These are phyloP conservation scores for Pterocles orientalis DNA, from an alignment of 2,113 vertebrate species.

Conservation along the genomic window DNA sequence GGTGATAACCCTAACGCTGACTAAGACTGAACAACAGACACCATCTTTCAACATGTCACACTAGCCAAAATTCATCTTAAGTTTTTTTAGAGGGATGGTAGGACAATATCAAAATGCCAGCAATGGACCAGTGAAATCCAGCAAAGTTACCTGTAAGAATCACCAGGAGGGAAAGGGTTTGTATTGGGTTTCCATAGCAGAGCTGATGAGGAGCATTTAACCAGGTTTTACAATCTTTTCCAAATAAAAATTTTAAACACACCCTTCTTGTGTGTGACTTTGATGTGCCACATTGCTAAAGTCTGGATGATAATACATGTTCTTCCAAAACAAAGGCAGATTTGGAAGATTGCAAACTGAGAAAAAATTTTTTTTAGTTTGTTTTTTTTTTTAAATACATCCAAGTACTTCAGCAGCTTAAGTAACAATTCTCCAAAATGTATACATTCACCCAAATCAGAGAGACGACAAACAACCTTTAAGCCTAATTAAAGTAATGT, in stretches of 20 bases:
- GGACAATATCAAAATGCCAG: background rate
- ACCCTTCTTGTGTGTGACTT: background rate
- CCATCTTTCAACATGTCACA: rapidly evolving
- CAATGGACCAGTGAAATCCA: background rate
- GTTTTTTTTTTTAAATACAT: too few species aligned
- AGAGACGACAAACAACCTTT: background rate
- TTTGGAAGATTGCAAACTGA: background rate
- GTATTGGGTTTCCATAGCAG: background rate
- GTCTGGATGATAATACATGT: rapidly evolving
- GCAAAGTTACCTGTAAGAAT: background rate
- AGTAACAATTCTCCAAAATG: background rate
- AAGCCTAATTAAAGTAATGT: background rate
- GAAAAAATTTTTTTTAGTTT: too few species aligned
- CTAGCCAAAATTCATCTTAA: background rate
- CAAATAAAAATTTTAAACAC: background rate
- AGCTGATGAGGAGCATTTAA: background rate
- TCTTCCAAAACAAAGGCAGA: background rate
- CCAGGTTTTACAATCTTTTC: background rate
- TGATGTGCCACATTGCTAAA: background rate
- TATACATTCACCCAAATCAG: background rate
- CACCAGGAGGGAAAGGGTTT: background rate
- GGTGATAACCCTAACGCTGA: background rate
- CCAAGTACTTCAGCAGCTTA: background rate
- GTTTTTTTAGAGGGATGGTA: background rate
- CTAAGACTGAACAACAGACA: background rate